Evolutionary conservation across 2,888 invertebrate genomes (phyloP).

Genomic region (Mylabris sibirica): DNA sequence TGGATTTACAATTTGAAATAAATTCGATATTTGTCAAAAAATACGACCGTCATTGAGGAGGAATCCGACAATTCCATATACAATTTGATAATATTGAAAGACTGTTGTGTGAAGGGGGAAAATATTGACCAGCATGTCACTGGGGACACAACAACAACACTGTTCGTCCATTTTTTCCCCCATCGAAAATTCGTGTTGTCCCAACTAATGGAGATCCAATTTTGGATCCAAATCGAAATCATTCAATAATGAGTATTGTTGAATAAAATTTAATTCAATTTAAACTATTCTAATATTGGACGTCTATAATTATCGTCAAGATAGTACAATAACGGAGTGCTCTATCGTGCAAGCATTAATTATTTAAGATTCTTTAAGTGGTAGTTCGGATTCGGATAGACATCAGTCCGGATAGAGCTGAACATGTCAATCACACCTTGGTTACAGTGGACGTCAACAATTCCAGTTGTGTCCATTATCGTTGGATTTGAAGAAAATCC

Average conservation of each 20-base stretch:
- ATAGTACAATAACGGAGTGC: slow-evolving; percentile 37
- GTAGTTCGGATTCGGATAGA: slow-evolving; percentile 55
- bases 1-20: slow-evolving; percentile 32
- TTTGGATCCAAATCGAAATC: slow-evolving; percentile 18
- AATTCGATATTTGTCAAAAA: slow-evolving; percentile 17
- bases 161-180: slow-evolving; percentile 58
- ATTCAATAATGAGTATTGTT: neutral
- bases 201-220: slow-evolving; percentile 37
- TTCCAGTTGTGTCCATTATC: neutral
- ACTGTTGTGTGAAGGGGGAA: too few relatives aligned
- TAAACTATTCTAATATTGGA: neutral
- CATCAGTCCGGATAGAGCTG: slow-evolving; percentile 50
- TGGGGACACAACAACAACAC: slow-evolving; percentile 52
- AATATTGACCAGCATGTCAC: slow-evolving; percentile 48
- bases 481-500: neutral
- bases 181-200: slow-evolving; percentile 48
- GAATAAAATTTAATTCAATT: neutral
- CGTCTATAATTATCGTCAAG: neutral
- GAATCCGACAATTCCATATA: neutral
- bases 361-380: slow-evolving; percentile 57
- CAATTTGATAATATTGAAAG: slow-evolving; percentile 29
- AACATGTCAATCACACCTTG: slow-evolving; percentile 49
- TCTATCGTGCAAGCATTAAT: slow-evolving; percentile 46
- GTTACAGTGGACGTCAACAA: slow-evolving; percentile 43
- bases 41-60: slow-evolving; percentile 12